These are phyloP conservation scores for Enteromius unitaeniatus DNA, from an alignment of 2,797 vertebrate genomes.

Conservation along the genomic window DNA sequence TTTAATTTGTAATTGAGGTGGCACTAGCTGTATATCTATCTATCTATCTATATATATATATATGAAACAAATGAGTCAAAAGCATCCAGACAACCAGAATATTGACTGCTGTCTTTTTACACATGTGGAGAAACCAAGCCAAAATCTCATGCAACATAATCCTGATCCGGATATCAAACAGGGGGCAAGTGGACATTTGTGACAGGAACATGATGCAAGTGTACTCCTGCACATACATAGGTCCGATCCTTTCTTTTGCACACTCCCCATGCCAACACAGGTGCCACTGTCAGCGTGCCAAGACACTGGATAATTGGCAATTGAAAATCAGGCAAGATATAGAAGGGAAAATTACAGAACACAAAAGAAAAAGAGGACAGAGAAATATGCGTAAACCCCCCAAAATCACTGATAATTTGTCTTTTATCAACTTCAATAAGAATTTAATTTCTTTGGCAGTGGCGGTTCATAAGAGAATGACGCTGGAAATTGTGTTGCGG, in stretches of 20 bases:
- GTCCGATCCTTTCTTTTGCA: conserved; percentile 56
- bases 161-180: conserved; percentile 43
- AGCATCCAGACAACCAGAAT: background rate
- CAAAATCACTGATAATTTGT: conserved; percentile 64
- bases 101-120: conserved; percentile 7
- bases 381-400: conserved; percentile 54
- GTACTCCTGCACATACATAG: conserved; percentile 11
- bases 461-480: conserved; percentile 71
- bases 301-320: conserved; percentile 63
- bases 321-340: conserved; percentile 57
- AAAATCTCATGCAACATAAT: conserved; percentile 46
- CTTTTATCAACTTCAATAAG: conserved; percentile 69
- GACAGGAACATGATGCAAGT: conserved; percentile 34
- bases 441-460: conserved; percentile 73
- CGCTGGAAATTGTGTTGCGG: conserved; percentile 74
- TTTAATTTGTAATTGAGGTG: background rate
- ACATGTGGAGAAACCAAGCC: conserved; percentile 50
- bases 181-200: conserved; percentile 41
- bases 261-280: conserved; percentile 58
- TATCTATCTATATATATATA: no score
- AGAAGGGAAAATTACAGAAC: conserved; percentile 30
- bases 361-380: conserved; percentile 49
- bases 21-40: background rate
- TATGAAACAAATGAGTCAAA: background rate
- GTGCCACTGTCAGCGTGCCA: conserved; percentile 56